These are phyloP conservation scores for Scomberomorus guttatus DNA, from an alignment of 2,797 vertebrate genomes.

Conservation along the genomic window DNA sequence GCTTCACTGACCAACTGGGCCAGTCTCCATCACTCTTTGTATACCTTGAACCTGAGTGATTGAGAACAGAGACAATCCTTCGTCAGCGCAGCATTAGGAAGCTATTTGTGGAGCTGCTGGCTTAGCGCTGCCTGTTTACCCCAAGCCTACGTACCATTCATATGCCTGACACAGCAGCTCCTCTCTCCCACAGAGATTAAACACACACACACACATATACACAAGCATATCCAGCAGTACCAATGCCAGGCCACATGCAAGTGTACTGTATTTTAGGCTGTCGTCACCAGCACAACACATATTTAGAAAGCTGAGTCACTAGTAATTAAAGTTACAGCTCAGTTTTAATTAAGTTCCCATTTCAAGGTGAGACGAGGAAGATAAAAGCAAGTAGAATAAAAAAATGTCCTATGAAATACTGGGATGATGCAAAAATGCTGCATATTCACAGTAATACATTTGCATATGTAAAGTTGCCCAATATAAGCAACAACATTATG, in stretches of 20 bases:
- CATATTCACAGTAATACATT: neutral
- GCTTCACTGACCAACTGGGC: neutral
- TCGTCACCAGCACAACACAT: constrained; percentile 3
- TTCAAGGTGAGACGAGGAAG: neutral
- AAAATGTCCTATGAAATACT: neutral
- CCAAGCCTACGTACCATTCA: constrained; percentile 51
- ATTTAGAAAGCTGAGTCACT: neutral
- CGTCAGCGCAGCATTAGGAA: constrained; percentile 66
- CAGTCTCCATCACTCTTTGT: constrained; percentile 3
- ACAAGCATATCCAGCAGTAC: neutral
- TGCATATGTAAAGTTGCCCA: constrained; percentile 6
- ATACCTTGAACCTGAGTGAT: constrained; percentile 26
- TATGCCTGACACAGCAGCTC: constrained; percentile 72
- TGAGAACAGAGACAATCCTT: constrained; percentile 41
- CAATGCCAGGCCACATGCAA: constrained; percentile 9
- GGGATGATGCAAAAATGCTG: constrained; percentile 2
- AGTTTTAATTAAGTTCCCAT: constrained; percentile 2
- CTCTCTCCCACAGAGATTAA: constrained; percentile 70
- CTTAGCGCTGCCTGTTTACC: constrained; percentile 58
- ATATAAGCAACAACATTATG: constrained; percentile 16
- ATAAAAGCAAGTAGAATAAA: neutral
- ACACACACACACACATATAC: constrained; percentile 24
- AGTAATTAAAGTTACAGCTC: neutral
- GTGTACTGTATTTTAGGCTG: constrained; percentile 10
- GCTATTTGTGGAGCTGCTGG: constrained; percentile 73